Percentiles rank a stretch among this genome's conserved stretches.
phyloP scores from a whole-genome alignment of 2,888 invertebrate species.

The Epinotia brunnichana region DNA sequence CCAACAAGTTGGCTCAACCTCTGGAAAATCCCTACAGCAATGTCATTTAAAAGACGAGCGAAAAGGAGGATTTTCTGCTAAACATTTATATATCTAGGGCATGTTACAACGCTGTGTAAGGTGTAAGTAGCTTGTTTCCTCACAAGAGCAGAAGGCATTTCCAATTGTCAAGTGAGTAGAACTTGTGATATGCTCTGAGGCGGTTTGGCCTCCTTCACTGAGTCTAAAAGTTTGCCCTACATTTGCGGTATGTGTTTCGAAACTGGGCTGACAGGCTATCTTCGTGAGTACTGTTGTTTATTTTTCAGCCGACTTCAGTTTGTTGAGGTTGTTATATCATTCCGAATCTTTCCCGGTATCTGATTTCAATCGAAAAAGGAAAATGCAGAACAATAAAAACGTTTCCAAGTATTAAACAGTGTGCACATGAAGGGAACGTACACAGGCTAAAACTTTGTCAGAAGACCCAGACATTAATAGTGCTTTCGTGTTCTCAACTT shows the following conservation, averaged over 20 bases:
- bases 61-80: neutral
- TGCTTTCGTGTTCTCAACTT: neutral
- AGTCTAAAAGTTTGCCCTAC: conserved; percentile 28
- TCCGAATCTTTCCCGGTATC: neutral
- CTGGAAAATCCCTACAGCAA: neutral
- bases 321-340: neutral
- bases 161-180: conserved; percentile 7
- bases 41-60: neutral
- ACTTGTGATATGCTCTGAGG: conserved; percentile 9
- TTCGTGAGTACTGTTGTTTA: conserved; percentile 1
- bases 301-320: neutral
- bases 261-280: conserved; percentile 14
- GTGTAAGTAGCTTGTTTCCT: conserved; percentile 15
- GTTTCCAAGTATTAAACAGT: neutral
- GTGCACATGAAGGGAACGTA: neutral
- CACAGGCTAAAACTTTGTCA: neutral
- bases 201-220: conserved; percentile 20
- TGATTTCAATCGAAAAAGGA: neutral
- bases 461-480: neutral
- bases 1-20: neutral
- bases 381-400: neutral
- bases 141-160: neutral
- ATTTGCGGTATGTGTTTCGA: conserved; percentile 10
- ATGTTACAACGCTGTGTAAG: neutral
- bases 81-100: neutral